A percentile compares a stretch with the other conserved stretches of the same genome.
Evolutionary conservation across 2,113 vertebrate genomes (phyloP).

Genomic region (Sylvia atricapilla): DNA sequence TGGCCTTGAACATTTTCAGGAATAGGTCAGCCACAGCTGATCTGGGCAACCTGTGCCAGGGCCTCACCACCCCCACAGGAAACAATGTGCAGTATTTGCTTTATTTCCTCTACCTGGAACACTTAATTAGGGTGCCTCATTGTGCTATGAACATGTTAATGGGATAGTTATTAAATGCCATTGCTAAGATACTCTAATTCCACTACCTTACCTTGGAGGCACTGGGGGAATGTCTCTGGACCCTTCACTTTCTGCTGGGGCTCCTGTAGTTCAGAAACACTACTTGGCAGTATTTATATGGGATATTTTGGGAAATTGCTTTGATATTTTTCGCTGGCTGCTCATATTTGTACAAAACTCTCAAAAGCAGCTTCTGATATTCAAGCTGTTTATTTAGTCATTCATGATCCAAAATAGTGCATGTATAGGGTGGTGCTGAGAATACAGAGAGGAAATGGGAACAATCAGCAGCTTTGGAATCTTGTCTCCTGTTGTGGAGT

Average conservation of each 20-base stretch:
- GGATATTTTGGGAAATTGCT: not conserved
- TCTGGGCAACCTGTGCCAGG: not conserved
- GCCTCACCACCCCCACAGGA: not conserved
- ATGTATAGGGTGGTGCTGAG: accelerated
- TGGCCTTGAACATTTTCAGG: not conserved
- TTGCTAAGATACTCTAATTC: not conserved
- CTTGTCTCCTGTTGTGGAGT: not conserved
- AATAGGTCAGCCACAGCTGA: not conserved
- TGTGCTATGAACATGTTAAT: not conserved
- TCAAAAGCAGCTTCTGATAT: not conserved
- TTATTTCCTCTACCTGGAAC: not conserved
- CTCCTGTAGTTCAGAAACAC: not conserved
- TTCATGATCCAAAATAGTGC: not conserved
- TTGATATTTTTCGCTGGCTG: not conserved
- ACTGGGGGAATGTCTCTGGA: not conserved
- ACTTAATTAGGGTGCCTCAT: not conserved
- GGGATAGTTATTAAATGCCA: not conserved
- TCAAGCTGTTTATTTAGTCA: not conserved
- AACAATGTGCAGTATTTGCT: not conserved
- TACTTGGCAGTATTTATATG: not conserved
- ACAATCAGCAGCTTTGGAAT: not conserved
- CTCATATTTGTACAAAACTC: not conserved
- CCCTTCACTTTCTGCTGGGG: not conserved
- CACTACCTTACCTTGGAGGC: too few relatives aligned
- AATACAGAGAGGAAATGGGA: not conserved